A percentile compares a stretch with the other conserved stretches of the same genome.
Evolutionary conservation across 2,113 vertebrate species (phyloP).

Genomic region (Hylia prasina): DNA sequence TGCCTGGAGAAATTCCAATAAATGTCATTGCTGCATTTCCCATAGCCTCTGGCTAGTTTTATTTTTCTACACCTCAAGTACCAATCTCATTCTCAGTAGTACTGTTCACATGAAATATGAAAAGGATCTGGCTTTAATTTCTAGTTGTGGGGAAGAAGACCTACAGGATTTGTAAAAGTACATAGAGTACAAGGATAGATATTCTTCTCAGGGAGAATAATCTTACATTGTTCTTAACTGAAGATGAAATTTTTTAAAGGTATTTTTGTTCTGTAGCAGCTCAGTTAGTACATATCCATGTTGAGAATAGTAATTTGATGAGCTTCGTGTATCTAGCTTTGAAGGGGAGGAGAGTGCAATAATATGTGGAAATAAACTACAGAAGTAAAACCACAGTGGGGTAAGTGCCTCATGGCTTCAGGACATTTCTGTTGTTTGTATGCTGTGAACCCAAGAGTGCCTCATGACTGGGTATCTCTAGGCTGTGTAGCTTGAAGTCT

Average conservation of each 20-base stretch:
- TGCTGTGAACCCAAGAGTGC: not conserved
- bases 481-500: not conserved
- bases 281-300: not conserved
- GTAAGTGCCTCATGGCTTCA: not conserved
- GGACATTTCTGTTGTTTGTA: not conserved
- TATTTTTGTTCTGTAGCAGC: not conserved
- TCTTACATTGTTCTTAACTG: not conserved
- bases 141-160: not conserved
- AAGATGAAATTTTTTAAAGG: not conserved
- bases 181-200: not conserved
- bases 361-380: not conserved
- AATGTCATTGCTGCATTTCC: conserved; percentile 68
- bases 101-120: not conserved
- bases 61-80: not conserved
- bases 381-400: not conserved
- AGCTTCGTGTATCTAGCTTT: not conserved
- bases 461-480: not conserved
- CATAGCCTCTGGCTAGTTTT: conserved; percentile 8
- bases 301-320: not conserved
- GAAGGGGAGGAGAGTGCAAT: not conserved
- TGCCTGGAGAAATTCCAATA: conserved; percentile 73
- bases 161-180: not conserved
- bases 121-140: not conserved
- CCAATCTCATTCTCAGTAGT: not conserved
- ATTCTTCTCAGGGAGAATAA: not conserved